Percentiles rank a stretch among this genome's conserved stretches.
These are phyloP conservation scores for Brachionichthys hirsutus DNA, from an alignment of 2,113 vertebrate genomes.

Conservation along the genomic window DNA sequence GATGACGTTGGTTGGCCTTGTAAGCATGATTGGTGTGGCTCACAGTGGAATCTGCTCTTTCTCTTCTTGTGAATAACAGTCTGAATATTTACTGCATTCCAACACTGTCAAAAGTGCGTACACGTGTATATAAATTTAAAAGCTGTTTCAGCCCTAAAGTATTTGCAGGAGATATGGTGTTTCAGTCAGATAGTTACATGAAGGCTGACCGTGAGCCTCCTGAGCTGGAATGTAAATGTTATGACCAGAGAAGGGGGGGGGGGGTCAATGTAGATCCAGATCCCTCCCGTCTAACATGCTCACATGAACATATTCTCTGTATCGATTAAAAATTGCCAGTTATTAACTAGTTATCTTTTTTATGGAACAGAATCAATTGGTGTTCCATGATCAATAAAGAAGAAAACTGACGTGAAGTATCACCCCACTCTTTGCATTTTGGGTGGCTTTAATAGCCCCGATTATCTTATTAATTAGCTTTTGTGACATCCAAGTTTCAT, in stretches of 20 bases:
- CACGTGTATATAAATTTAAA: not conserved
- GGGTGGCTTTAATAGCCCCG: not conserved
- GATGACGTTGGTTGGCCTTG: not conserved
- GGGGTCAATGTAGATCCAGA: constrained; percentile 5
- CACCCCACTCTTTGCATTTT: not conserved
- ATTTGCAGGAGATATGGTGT: not conserved
- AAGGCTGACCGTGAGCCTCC: not conserved
- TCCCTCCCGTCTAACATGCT: constrained; percentile 1
- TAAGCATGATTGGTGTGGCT: not conserved
- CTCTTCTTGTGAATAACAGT: not conserved
- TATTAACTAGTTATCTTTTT: not conserved
- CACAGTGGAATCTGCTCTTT: constrained; percentile 2
- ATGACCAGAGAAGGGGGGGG: constrained; percentile 36
- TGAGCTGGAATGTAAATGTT: constrained; percentile 48
- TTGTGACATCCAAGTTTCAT: not conserved
- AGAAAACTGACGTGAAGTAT: not conserved
- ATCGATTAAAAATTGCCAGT: not conserved
- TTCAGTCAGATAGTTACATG: not conserved
- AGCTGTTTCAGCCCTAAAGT: not conserved
- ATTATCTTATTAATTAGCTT: not conserved
- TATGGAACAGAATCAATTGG: not conserved
- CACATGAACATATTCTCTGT: not conserved
- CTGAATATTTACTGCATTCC: constrained; percentile 5
- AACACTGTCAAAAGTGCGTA: not conserved
- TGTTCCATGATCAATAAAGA: not conserved